phyloP scores from a whole-genome alignment of 2,113 vertebrate species.

The Pelodiscus sinensis region DNA sequence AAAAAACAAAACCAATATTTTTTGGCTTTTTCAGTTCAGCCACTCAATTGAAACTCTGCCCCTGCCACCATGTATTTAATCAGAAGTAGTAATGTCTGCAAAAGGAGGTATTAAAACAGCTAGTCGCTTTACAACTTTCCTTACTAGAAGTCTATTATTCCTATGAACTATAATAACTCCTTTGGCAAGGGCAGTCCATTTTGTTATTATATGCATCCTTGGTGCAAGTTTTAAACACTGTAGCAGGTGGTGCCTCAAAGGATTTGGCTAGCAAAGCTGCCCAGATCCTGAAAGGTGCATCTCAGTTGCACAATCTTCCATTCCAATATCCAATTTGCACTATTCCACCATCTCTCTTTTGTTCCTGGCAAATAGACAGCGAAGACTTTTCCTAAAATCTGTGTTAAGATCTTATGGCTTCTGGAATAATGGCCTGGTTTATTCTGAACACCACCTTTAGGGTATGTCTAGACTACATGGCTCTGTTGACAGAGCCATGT shows the following conservation, averaged over 20 bases:
- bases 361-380: not conserved
- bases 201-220: not conserved
- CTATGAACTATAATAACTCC: not conserved
- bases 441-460: not conserved
- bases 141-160: not conserved
- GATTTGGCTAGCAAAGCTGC: not conserved
- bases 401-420: not conserved
- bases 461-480: too few relatives aligned
- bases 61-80: not conserved
- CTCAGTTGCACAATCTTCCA: not conserved
- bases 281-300: not conserved
- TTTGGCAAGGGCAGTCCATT: not conserved
- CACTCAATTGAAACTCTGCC: not conserved
- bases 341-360: not conserved
- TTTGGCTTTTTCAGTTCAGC: not conserved
- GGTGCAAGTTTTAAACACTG: not conserved
- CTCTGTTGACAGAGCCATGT: too few relatives aligned
- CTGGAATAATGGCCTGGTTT: not conserved
- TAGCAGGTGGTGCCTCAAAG: not conserved
- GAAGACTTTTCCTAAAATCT: not conserved
- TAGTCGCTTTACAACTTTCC: not conserved
- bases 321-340: not conserved
- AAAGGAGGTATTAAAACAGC: not conserved
- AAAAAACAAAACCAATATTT: not conserved
- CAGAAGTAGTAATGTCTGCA: not conserved